phyloP scores from a whole-genome alignment of 2,797 vertebrate genomes.

The Acanthurus lineatus region DNA sequence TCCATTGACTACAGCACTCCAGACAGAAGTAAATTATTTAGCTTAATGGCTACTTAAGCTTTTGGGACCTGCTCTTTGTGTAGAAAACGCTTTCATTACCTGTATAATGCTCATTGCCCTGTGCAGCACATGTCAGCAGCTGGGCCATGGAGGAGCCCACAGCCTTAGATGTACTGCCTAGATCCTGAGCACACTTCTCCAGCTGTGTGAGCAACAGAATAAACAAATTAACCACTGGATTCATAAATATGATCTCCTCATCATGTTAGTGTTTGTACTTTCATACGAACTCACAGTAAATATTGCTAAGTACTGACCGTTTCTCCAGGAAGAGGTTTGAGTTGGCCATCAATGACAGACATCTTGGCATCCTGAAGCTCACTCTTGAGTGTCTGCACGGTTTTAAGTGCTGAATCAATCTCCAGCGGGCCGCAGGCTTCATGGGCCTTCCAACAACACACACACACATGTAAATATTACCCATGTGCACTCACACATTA shows the following conservation, averaged over 20 bases:
- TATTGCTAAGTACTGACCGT: conserved; percentile 86
- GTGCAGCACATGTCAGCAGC: conserved; percentile 96
- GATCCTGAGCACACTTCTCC: conserved; percentile 98
- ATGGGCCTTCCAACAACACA: conserved; percentile 88
- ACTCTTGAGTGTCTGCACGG: conserved; percentile 94
- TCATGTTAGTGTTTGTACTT: neutral
- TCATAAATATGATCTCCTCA: neutral
- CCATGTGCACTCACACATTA: conserved; percentile 10
- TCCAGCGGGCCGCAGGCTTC: conserved; percentile 98
- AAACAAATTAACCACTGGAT: conserved; percentile 14
- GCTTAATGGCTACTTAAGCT: neutral
- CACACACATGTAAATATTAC: conserved; percentile 17
- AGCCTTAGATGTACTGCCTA: conserved; percentile 97
- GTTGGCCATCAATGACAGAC: conserved; percentile 92
- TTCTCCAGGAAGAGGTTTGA: conserved; percentile 97
- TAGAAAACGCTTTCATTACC: conserved; percentile 80
- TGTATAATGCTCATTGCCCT: conserved; percentile 98
- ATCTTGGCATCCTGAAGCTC: conserved; percentile 99
- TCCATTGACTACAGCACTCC: neutral
- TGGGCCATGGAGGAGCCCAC: conserved; percentile 99
- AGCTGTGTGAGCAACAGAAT: conserved; percentile 83
- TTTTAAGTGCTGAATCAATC: conserved; percentile 96
- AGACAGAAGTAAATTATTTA: conserved; percentile 1
- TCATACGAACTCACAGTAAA: neutral
- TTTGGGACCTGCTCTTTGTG: neutral